Evolutionary conservation across 64 coral and sea anemone genomes (phyloP).

Genomic region (Astreopora myriophthalma): DNA sequence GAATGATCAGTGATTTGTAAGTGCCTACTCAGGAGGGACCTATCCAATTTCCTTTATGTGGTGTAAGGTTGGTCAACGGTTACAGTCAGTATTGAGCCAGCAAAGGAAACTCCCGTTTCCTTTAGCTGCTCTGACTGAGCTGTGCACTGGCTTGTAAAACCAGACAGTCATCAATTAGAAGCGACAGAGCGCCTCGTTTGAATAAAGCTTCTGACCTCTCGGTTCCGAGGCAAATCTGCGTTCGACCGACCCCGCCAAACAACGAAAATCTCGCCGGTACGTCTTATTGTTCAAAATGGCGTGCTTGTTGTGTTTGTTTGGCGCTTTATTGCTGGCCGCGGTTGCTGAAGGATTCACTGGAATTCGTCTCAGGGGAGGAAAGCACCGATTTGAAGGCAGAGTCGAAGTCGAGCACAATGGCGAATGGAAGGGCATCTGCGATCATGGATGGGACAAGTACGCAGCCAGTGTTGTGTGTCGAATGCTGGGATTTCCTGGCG

Average conservation of each 20-base stretch:
- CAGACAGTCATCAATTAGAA: neutral
- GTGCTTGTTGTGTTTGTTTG: neutral
- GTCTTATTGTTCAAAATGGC: neutral
- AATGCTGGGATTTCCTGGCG: slow-evolving; percentile 68
- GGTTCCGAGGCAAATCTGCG: too few species aligned
- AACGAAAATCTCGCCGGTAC: neutral
- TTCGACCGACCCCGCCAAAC: neutral
- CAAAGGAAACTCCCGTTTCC: neutral
- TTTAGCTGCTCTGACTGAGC: neutral
- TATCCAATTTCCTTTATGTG: slow-evolving; percentile 18
- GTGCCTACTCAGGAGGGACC: neutral
- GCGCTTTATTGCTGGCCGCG: neutral
- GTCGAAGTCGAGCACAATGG: slow-evolving; percentile 58
- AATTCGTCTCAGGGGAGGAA: slow-evolving; percentile 68
- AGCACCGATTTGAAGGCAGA: slow-evolving; percentile 55
- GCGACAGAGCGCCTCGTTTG: too few species aligned
- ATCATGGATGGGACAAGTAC: slow-evolving; percentile 63
- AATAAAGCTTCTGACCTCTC: too few species aligned
- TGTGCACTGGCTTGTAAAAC: neutral
- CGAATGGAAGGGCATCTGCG: slow-evolving; percentile 65
- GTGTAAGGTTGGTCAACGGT: neutral
- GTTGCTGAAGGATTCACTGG: neutral
- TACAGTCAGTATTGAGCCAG: neutral
- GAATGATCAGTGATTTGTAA: neutral
- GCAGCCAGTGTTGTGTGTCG: slow-evolving; percentile 58